phyloP scores from a whole-genome alignment of 2,113 vertebrate species.

The Muscicapa adusta region DNA sequence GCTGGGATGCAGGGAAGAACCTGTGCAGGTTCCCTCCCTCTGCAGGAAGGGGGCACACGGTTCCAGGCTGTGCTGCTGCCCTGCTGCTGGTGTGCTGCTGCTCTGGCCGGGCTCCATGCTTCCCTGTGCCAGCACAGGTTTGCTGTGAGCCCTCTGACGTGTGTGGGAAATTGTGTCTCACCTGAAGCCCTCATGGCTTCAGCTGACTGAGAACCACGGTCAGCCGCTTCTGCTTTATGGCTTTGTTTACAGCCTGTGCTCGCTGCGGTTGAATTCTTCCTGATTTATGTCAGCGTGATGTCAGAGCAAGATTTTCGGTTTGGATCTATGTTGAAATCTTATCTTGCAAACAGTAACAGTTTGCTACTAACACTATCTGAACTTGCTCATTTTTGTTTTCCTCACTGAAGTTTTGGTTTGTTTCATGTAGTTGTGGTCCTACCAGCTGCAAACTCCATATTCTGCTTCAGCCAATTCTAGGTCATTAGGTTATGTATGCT shows the following conservation, averaged over 20 bases:
- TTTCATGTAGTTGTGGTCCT: conserved; percentile 30
- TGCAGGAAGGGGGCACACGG: not conserved
- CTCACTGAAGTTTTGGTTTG: conserved; percentile 17
- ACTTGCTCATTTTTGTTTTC: conserved; percentile 45
- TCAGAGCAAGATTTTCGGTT: conserved; percentile 18
- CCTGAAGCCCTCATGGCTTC: not conserved
- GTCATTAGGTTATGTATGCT: conserved; percentile 71
- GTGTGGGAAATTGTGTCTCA: not conserved
- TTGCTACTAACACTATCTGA: conserved; percentile 15
- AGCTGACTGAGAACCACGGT: not conserved
- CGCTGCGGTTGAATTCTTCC: conserved; percentile 15
- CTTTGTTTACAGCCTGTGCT: conserved; percentile 22
- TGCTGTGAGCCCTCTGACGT: not conserved
- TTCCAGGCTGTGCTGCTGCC: not conserved
- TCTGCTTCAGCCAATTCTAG: conserved; percentile 62
- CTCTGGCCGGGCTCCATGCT: not conserved
- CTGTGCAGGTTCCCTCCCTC: not conserved
- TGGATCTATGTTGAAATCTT: conserved; percentile 21
- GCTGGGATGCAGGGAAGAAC: not conserved
- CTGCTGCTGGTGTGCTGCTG: not conserved
- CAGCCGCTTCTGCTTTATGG: not conserved
- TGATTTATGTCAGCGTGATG: conserved; percentile 20
- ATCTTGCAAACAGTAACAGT: not conserved
- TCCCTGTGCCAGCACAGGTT: not conserved
- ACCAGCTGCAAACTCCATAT: conserved; percentile 55